Percentiles rank a stretch among this genome's conserved stretches.
Conservation (phyloP, 2,888 invertebrate genomes). For the Coelogynopora nodosa region DNA sequence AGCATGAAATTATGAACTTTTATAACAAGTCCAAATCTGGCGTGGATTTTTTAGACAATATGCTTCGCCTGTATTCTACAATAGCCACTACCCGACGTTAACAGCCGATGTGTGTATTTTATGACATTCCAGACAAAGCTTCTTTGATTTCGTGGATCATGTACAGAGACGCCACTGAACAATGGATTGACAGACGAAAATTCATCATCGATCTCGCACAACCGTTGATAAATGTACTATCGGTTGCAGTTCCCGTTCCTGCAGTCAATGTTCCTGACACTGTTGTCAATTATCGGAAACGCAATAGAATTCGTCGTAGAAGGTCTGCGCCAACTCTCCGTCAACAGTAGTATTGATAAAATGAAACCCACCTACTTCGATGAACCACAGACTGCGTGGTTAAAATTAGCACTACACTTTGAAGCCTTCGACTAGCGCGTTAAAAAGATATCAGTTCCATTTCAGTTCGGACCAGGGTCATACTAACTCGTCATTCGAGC, state of each 20-base stretch:
- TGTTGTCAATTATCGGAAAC: not conserved
- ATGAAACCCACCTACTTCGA: no score
- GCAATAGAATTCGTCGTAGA: no score
- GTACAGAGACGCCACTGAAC: not conserved
- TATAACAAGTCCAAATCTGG: slow-evolving; percentile 32
- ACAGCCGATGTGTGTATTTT: slow-evolving; percentile 33
- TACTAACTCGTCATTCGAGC: no score
- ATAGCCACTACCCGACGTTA: slow-evolving; percentile 21
- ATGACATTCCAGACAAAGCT: slow-evolving; percentile 23
- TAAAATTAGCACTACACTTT: no score
- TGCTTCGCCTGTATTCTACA: slow-evolving; percentile 20
- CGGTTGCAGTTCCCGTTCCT: not conserved
- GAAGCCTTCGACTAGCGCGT: no score
- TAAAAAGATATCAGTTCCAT: no score
- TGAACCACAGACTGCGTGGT: no score
- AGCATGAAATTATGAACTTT: slow-evolving; percentile 28
- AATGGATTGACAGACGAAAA: not conserved
- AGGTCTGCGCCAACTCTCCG: no score
- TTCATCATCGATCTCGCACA: not conserved
- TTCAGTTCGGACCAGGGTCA: no score
- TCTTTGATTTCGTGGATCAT: not conserved
- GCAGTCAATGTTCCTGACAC: not conserved
- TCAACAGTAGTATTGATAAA: no score
- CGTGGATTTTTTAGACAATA: slow-evolving; percentile 17
- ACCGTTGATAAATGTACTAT: not conserved